Percentiles rank a stretch among this genome's conserved stretches.
These are phyloP conservation scores for Pollenia labialis DNA, from an alignment of 2,888 invertebrate species.

Conservation along the genomic window DNA sequence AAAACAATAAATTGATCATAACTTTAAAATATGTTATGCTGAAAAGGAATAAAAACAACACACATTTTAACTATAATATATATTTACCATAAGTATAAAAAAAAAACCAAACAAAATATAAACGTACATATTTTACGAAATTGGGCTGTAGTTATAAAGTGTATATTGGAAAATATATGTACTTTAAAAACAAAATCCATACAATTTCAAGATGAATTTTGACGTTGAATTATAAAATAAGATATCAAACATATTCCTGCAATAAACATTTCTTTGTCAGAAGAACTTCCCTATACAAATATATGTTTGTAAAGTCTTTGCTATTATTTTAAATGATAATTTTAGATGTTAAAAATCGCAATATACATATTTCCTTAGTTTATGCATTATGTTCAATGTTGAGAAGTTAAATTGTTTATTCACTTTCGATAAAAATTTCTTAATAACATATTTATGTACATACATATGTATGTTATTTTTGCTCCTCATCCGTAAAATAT, in stretches of 20 bases:
- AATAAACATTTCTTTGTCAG: conserved; percentile 23
- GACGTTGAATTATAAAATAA: not conserved
- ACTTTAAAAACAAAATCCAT: conserved; percentile 21
- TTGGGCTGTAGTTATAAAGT: conserved; percentile 38
- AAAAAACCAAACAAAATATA: conserved; percentile 1
- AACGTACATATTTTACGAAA: conserved; percentile 28
- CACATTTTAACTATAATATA: conserved; percentile 39
- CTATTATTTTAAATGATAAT: too few relatives aligned
- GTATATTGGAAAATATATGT: conserved; percentile 41
- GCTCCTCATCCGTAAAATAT: too few relatives aligned
- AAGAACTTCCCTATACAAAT: too few relatives aligned
- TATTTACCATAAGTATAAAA: conserved; percentile 32
- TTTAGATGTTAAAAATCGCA: too few relatives aligned
- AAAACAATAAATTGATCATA: conserved; percentile 45
- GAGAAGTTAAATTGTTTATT: too few relatives aligned
- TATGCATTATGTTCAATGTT: too few relatives aligned
- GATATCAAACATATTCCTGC: not conserved
- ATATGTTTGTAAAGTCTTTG: too few relatives aligned
- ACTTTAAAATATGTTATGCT: conserved; percentile 38
- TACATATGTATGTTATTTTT: too few relatives aligned
- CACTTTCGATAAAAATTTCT: too few relatives aligned
- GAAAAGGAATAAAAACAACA: conserved; percentile 58
- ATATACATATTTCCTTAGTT: too few relatives aligned
- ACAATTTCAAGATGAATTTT: conserved; percentile 26
- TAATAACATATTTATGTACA: too few relatives aligned